These are phyloP conservation scores for Metaphire vulgaris DNA, from an alignment of 1,140 invertebrate species.

Conservation along the genomic window DNA sequence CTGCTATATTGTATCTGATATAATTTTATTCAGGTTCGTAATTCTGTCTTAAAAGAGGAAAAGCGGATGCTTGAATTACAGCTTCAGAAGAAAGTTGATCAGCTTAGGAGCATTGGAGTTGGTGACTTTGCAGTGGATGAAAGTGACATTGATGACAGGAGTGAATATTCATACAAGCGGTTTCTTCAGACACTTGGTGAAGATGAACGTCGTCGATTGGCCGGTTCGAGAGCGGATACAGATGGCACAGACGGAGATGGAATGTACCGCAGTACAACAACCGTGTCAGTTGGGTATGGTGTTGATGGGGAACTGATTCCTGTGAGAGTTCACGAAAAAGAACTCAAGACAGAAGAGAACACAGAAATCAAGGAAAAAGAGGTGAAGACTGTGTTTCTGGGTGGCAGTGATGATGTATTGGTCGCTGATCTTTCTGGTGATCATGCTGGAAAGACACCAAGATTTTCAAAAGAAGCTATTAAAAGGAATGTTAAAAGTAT, in stretches of 20 bases:
- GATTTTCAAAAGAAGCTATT: background rate
- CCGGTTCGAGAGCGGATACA: background rate
- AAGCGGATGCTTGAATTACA: constrained; percentile 62
- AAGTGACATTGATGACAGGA: constrained; percentile 16
- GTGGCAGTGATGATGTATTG: background rate
- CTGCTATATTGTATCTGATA: too few species aligned
- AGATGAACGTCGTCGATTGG: background rate
- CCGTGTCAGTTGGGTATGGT: background rate
- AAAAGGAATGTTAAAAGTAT: constrained; percentile 43
- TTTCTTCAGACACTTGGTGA: background rate
- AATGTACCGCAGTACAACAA: background rate
- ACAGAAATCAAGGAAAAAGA: constrained; percentile 25
- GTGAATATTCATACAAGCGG: background rate
- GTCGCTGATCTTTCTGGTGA: constrained; percentile 1
- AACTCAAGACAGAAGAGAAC: constrained; percentile 32
- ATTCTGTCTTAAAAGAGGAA: constrained; percentile 67
- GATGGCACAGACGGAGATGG: background rate
- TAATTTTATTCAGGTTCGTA: constrained; percentile 59
- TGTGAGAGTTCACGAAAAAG: constrained; percentile 20
- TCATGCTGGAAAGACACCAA: background rate
- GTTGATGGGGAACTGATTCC: background rate
- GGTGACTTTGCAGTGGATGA: constrained; percentile 39
- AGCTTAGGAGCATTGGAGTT: constrained; percentile 43
- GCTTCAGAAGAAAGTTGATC: constrained; percentile 49
- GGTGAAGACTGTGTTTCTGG: constrained; percentile 25